Percentiles rank a stretch among this genome's conserved stretches.
These are phyloP conservation scores for Colostygia pectinataria DNA, from an alignment of 2,888 invertebrate genomes.

Conservation along the genomic window DNA sequence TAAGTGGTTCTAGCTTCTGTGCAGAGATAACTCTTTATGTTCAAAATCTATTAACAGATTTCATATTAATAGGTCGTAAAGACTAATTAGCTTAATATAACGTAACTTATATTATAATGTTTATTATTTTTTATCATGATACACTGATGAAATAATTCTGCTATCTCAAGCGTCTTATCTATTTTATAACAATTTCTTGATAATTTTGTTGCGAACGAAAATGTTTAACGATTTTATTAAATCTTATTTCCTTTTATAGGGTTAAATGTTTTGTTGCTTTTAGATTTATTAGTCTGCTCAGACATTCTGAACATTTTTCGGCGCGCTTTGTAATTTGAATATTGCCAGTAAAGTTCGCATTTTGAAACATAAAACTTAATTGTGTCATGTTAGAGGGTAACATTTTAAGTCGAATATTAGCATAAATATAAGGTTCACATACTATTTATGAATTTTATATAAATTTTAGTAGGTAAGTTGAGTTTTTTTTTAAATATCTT, in stretches of 20 bases:
- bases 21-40: not conserved
- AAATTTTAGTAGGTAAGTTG: too few relatives aligned
- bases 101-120: conserved; percentile 18
- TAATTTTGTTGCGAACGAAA: conserved; percentile 62
- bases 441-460: too few relatives aligned
- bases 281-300: conserved; percentile 55
- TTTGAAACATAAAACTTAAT: conserved; percentile 1
- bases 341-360: conserved; percentile 13
- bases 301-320: conserved; percentile 54
- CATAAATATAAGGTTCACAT: too few relatives aligned
- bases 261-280: conserved; percentile 54
- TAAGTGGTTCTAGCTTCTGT: conserved; percentile 22
- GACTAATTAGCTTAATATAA: conserved; percentile 27
- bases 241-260: conserved; percentile 49
- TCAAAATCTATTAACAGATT: conserved; percentile 6
- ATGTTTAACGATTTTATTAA: conserved; percentile 59
- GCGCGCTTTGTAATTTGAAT: conserved; percentile 38
- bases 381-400: not conserved
- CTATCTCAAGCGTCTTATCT: conserved; percentile 44
- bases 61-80: conserved; percentile 24
- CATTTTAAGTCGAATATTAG: not conserved
- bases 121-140: conserved; percentile 26
- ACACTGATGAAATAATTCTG: conserved; percentile 34
- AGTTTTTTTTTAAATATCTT: too few relatives aligned
- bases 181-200: conserved; percentile 49